Evolutionary conservation across 2,797 vertebrate genomes (phyloP), one percentile per base, ranked within the genome.

Genomic region (Acestrorhynchus altus): DNA sequence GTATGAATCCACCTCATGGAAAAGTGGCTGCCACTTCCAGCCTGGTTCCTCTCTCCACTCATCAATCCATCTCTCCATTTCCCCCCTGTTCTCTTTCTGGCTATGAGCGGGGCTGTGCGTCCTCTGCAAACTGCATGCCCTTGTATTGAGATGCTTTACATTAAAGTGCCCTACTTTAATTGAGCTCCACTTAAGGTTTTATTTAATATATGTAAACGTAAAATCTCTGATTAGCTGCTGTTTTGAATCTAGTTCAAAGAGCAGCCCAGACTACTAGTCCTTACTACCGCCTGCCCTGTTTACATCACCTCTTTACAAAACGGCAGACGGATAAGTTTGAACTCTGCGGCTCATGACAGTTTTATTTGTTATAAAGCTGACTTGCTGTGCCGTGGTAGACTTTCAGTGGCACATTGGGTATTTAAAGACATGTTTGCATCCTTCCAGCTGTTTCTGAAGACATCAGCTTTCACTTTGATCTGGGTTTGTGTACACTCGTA

Each of bases 401-500:
- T 8, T 31, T 28, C 20, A 26, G 72, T n/a, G 12, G 15, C 26
- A n/a, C 16, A 18, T 4, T 54, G 16, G 22, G 16, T 65, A 65
- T 40, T 57, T 52, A 64, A 57, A 59, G 66, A 52, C 47, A 15
- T 16, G 26, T 22, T 42, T 16, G 4, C 10, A 6, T 15, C 24
- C 52, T 61, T 72, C 46, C 73, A 83, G 26, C 83, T 83, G 64
- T 84, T 84, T 81, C 52, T 35, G 72, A 68, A 44, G 59, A 77
- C 49, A 72, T 76, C 59, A 35, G 18, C 10, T 67, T 74, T 77
- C 51, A 72, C 80, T 86, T 80, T 87, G 83, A 84, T 84, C 51
- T 39, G 44, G 24, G 74, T 57, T 75, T 81, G 78, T 63, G 70
- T 76, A 74, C 66, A 52, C 72, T 82, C 65, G 4, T 2, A 51